phyloP scores from a whole-genome alignment of 1,140 invertebrate species.

The Ptiloglossa arizonensis region DNA sequence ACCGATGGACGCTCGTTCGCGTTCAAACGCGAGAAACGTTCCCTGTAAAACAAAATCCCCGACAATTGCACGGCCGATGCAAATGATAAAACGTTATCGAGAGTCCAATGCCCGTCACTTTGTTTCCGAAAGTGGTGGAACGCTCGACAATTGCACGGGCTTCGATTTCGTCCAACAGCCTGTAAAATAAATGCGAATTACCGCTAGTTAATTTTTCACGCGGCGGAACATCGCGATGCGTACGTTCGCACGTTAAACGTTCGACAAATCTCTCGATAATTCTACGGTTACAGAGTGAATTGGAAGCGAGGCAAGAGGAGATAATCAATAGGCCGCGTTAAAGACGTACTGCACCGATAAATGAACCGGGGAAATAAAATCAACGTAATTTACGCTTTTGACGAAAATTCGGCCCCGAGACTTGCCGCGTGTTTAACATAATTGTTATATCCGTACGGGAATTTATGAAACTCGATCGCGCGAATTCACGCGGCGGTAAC shows the following conservation, averaged over 20 bases:
- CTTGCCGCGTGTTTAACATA: no score
- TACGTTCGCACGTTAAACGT: slow-evolving; percentile 53
- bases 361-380: slow-evolving; percentile 19
- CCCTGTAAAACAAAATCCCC: not conserved
- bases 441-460: no score
- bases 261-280: slow-evolving; percentile 47
- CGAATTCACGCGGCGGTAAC: no score
- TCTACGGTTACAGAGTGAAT: slow-evolving; percentile 23
- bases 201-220: slow-evolving; percentile 59
- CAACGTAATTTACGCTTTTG: not conserved
- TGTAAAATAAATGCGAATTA: slow-evolving; percentile 61
- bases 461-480: no score
- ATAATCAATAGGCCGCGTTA: slow-evolving; percentile 29
- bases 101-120: slow-evolving; percentile 2
- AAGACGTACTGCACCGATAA: slow-evolving; percentile 6
- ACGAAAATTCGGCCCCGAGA: no score
- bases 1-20: not conserved
- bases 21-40: no score
- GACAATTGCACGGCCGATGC: not conserved
- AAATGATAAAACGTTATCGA: slow-evolving; percentile 8
- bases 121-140: not conserved
- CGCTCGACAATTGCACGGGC: not conserved
- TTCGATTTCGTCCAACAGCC: slow-evolving; percentile 15
- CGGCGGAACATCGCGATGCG: not conserved
- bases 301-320: not conserved